These are phyloP conservation scores for Trichomycterus rosablanca DNA, from an alignment of 2,113 vertebrate species.

Conservation along the genomic window DNA sequence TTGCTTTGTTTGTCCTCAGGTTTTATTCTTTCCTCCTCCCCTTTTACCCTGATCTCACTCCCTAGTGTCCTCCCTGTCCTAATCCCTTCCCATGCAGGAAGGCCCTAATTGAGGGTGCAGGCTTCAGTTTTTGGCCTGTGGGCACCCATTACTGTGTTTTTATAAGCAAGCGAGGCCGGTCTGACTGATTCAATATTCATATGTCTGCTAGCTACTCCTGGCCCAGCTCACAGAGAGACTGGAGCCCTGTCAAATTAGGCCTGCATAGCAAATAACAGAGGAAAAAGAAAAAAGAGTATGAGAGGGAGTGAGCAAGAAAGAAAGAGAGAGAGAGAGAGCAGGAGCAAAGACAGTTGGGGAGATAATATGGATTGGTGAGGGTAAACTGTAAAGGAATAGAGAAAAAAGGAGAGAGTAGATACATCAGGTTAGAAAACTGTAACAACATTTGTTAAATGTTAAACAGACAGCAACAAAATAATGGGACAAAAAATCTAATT, in stretches of 20 bases:
- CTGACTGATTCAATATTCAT: conserved; percentile 83
- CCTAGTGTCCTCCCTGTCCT: conserved; percentile 73
- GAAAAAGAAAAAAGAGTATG: conserved; percentile 20
- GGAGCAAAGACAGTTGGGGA: not conserved
- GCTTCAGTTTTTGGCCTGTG: conserved; percentile 80
- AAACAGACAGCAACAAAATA: too few relatives aligned
- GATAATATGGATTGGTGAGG: not conserved
- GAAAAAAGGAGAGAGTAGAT: too few relatives aligned
- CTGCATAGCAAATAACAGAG: conserved; percentile 74
- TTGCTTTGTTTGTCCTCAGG: conserved; percentile 71
- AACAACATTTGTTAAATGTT: too few relatives aligned
- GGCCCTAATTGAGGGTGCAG: conserved; percentile 82
- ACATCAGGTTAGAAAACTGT: too few relatives aligned
- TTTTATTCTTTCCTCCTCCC: conserved; percentile 66
- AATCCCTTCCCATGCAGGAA: conserved; percentile 79
- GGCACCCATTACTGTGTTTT: conserved; percentile 80
- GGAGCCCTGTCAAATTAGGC: conserved; percentile 74
- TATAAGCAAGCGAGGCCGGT: conserved; percentile 80
- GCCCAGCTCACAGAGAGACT: conserved; percentile 65
- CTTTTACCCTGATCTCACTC: conserved; percentile 65
- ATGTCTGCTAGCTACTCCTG: conserved; percentile 79
- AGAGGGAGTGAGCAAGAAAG: conserved; percentile 25
- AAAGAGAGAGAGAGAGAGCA: conserved; percentile 23
- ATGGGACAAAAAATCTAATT: too few relatives aligned
- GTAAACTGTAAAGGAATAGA: too few relatives aligned